Percentiles rank a stretch among this genome's conserved stretches.
These are phyloP conservation scores for Psettodes erumei DNA, from an alignment of 2,113 vertebrate genomes.

Conservation along the genomic window DNA sequence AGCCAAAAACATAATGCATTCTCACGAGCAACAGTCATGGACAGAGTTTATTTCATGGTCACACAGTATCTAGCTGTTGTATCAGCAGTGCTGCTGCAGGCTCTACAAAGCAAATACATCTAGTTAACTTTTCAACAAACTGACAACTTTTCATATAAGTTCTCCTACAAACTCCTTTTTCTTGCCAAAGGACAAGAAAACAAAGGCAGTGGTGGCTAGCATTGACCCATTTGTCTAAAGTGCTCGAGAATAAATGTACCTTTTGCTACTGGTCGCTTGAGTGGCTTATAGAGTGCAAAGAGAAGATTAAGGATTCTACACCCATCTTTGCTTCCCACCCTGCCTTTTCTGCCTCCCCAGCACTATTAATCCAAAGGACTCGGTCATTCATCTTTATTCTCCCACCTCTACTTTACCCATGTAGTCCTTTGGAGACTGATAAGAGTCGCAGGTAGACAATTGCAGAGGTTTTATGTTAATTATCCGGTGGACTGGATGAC, in stretches of 20 bases:
- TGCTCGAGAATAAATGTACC: slow-evolving; percentile 42
- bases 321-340: slow-evolving; percentile 11
- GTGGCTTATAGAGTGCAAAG: slow-evolving; percentile 52
- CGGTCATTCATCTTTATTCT: slow-evolving; percentile 37
- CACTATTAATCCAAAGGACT: slow-evolving; percentile 44
- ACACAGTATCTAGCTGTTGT: not conserved
- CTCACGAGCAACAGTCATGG: too few relatives aligned
- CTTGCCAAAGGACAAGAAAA: slow-evolving; percentile 21
- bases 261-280: slow-evolving; percentile 45
- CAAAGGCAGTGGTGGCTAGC: slow-evolving; percentile 3
- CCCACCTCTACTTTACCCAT: slow-evolving; percentile 1
- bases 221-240: slow-evolving; percentile 57
- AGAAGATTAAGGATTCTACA: slow-evolving; percentile 48
- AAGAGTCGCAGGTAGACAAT: slow-evolving; percentile 27
- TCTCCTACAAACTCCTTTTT: slow-evolving; percentile 6
- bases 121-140: not conserved
- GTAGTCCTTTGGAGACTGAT: slow-evolving; percentile 7
- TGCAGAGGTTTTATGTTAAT: slow-evolving; percentile 26
- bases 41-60: not conserved
- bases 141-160: not conserved
- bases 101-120: slow-evolving; percentile 7
- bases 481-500: slow-evolving; percentile 25
- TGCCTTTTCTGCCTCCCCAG: slow-evolving; percentile 15
- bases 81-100: too few relatives aligned
- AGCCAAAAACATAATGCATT: too few relatives aligned